phyloP scores from a whole-genome alignment of 2,797 vertebrate species.

The Argya squamiceps region DNA sequence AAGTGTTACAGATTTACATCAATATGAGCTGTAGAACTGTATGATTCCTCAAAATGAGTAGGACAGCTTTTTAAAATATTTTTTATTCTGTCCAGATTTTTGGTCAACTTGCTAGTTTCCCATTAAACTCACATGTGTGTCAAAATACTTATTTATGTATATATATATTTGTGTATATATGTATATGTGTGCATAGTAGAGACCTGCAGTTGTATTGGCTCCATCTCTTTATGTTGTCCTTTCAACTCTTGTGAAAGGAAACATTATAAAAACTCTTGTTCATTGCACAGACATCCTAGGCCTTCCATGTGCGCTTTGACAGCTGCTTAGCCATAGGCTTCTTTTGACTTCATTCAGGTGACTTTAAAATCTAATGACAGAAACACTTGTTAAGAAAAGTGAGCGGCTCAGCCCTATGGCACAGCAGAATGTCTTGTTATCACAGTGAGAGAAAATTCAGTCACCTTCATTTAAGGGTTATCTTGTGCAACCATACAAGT shows the following conservation, averaged over 20 bases:
- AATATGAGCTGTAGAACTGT: background rate
- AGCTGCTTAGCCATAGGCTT: background rate
- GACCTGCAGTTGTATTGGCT: background rate
- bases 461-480: background rate
- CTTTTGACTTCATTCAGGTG: background rate
- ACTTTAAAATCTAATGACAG: slow-evolving; percentile 29
- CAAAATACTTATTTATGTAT: background rate
- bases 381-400: slow-evolving; percentile 3
- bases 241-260: background rate
- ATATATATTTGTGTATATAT: too few species aligned
- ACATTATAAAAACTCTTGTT: background rate
- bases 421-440: background rate
- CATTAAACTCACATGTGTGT: background rate
- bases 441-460: background rate
- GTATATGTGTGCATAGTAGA: background rate
- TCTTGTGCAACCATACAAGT: background rate
- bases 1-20: background rate
- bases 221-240: background rate
- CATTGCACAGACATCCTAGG: background rate
- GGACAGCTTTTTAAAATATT: background rate
- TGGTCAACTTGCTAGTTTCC: background rate
- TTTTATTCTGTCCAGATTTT: background rate
- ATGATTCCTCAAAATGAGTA: background rate
- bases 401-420: background rate
- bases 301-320: background rate